These are phyloP conservation scores for Limnephilus rhombicus DNA, from an alignment of 2,888 invertebrate species.

Conservation along the genomic window DNA sequence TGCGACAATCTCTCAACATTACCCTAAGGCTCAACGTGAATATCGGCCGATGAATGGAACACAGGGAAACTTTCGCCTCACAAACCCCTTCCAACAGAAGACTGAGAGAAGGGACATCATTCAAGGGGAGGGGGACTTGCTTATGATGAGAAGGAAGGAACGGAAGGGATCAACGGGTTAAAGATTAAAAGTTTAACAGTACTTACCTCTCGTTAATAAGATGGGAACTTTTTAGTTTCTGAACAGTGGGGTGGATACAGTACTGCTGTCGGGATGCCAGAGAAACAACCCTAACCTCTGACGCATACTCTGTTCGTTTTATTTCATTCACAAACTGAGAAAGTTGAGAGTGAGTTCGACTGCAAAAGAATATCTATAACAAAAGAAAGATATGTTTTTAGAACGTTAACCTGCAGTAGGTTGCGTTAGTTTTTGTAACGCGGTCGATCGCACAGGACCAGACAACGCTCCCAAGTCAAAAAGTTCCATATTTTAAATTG, in stretches of 20 bases:
- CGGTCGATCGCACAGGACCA: no score
- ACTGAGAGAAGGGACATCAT: not conserved
- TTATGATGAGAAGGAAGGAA: not conserved
- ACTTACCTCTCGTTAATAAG: slow-evolving; percentile 91
- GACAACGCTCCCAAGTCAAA: no score
- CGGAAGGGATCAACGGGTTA: not conserved
- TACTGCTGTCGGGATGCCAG: slow-evolving; percentile 95
- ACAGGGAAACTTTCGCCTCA: no score
- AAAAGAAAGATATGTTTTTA: not conserved
- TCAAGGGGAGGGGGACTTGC: not conserved
- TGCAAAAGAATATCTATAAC: slow-evolving; percentile 92
- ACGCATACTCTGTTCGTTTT: slow-evolving; percentile 86
- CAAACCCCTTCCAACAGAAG: not conserved
- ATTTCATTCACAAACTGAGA: slow-evolving; percentile 97
- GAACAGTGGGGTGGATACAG: slow-evolving; percentile 92
- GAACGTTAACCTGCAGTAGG: not conserved
- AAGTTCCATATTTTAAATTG: no score
- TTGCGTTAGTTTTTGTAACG: no score
- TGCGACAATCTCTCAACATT: no score
- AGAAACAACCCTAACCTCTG: slow-evolving; percentile 85
- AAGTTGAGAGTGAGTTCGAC: slow-evolving; percentile 97
- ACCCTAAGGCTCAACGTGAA: no score
- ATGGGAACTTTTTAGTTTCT: slow-evolving; percentile 83
- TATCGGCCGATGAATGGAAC: no score
- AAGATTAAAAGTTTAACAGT: not conserved